Percentiles rank a stretch among this genome's conserved stretches.
phyloP scores from a whole-genome alignment of 2,113 vertebrate genomes.

The Corythaixoides concolor region DNA sequence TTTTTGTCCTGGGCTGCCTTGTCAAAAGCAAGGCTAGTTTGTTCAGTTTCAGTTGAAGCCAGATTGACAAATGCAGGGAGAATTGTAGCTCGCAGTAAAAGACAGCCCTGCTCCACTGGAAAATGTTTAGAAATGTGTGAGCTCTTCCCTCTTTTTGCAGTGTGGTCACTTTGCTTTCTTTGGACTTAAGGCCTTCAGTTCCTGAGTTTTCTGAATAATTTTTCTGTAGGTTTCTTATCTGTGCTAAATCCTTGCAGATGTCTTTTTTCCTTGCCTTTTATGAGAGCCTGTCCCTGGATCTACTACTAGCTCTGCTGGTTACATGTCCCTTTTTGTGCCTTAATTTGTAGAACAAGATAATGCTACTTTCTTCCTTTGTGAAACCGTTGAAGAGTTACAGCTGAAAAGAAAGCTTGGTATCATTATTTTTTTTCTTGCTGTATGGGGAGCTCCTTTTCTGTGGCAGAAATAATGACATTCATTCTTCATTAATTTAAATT shows the following conservation, averaged over 20 bases:
- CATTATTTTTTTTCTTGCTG: background rate
- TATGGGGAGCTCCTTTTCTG: background rate
- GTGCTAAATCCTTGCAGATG: background rate
- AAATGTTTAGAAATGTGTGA: background rate
- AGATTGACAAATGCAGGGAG: background rate
- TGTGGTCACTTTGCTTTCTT: background rate
- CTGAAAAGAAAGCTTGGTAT: background rate
- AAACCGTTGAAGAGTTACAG: background rate
- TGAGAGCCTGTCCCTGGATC: background rate
- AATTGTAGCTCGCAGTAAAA: background rate
- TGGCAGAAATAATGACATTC: background rate
- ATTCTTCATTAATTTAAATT: conserved; percentile 42
- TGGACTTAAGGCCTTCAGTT: background rate
- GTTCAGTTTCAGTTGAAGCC: background rate
- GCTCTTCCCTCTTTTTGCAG: background rate
- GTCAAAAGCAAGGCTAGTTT: background rate
- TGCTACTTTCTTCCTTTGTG: background rate
- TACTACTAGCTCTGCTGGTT: background rate
- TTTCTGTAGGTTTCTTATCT: background rate
- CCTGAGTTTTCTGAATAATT: background rate
- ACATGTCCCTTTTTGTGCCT: background rate
- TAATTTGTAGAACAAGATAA: conserved; percentile 2
- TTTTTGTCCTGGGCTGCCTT: background rate
- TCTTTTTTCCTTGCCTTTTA: background rate
- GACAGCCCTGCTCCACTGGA: background rate